phyloP scores from a whole-genome alignment of 2,888 invertebrate genomes.

The Calameuta pallipes region DNA sequence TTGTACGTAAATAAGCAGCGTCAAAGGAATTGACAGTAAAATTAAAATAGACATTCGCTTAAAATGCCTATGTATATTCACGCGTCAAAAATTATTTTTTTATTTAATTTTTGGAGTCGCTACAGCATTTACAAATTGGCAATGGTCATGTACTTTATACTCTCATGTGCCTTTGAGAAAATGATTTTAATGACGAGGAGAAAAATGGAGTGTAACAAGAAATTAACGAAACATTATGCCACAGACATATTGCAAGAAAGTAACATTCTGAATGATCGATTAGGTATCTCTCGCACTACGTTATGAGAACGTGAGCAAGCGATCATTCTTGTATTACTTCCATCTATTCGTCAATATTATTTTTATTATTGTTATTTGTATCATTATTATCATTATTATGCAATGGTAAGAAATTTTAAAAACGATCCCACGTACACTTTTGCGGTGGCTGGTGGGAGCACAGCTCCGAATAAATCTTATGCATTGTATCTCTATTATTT shows the following conservation, averaged over 20 bases:
- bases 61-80: constrained; percentile 48
- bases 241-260: not conserved
- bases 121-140: constrained; percentile 26
- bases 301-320: constrained; percentile 55
- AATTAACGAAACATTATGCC: not conserved
- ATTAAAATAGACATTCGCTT: constrained; percentile 1
- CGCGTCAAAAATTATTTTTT: constrained; percentile 30
- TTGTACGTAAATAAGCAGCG: constrained; percentile 47
- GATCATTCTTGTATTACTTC: constrained; percentile 34
- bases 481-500: constrained; percentile 63
- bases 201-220: constrained; percentile 1
- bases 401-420: constrained; percentile 65
- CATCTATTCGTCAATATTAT: constrained; percentile 30
- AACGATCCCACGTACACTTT: constrained; percentile 61
- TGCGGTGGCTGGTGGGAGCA: constrained; percentile 61
- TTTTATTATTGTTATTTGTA: constrained; percentile 36
- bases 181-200: not conserved
- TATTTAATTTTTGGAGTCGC: constrained; percentile 19
- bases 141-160: constrained; percentile 17
- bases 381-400: constrained; percentile 57
- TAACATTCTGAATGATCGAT: constrained; percentile 1
- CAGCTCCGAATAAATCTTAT: constrained; percentile 66
- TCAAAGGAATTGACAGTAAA: constrained; percentile 36
- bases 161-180: not conserved
- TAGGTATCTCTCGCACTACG: constrained; percentile 10